These are phyloP conservation scores for Agelastica alni DNA, from an alignment of 2,888 invertebrate species.

Conservation along the genomic window DNA sequence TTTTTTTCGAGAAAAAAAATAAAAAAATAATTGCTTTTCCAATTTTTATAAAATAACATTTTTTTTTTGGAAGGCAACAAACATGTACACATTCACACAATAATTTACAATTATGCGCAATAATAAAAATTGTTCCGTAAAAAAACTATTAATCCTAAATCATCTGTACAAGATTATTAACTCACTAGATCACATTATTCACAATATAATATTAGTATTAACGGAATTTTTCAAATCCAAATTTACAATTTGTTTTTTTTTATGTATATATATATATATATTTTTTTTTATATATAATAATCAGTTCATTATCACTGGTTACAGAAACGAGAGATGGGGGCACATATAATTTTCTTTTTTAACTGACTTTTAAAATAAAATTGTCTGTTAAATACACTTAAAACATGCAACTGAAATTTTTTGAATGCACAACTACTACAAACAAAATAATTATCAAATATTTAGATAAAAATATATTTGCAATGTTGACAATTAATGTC, in stretches of 20 bases:
- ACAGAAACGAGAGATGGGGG: too few species aligned
- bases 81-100: conserved; percentile 47
- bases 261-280: too few species aligned
- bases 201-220: conserved; percentile 31
- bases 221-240: conserved; percentile 21
- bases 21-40: conserved; percentile 27
- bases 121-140: conserved; percentile 53
- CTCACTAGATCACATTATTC: conserved; percentile 42
- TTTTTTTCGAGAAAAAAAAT: conserved; percentile 13
- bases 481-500: too few species aligned
- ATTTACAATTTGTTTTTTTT: conserved; percentile 23
- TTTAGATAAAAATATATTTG: too few species aligned
- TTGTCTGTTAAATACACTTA: too few species aligned
- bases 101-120: conserved; percentile 49
- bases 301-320: conserved; percentile 1
- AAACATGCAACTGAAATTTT: too few species aligned
- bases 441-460: too few species aligned
- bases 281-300: too few species aligned
- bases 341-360: too few species aligned
- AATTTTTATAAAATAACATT: conserved; percentile 10
- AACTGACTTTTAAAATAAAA: too few species aligned
- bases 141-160: conserved; percentile 53
- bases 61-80: conserved; percentile 33
- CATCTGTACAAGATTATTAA: conserved; percentile 46
- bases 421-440: too few species aligned